Base-by-base conservation (phyloP, 2,888 invertebrate genomes). In the Pasiphila rectangulata region DNA sequence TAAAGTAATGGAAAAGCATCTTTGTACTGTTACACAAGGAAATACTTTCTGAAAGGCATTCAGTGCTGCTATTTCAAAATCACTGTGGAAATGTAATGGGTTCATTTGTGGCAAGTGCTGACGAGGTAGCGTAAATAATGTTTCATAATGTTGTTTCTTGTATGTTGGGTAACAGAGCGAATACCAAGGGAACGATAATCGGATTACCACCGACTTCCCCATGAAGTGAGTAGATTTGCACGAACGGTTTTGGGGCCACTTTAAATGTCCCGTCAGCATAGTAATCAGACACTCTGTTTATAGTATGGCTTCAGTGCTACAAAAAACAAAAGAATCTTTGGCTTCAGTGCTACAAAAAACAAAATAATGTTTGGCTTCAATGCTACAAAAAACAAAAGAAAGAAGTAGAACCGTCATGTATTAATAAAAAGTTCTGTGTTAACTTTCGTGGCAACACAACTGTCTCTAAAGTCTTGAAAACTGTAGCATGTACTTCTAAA, bases 1-100 rank as follows among this genome's bases (percentile, higher is more conserved):
- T 23, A 23, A 36, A 24, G 36, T 37, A 37, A 37, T 37, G 37
- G 25, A 37, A 37, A 25, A 25, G 25, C 25, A 37, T 37, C 37
- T 25, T 25, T 37, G 25, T 37, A 37, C 17, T 37, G 37, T 37
- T 37, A 25, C 37, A 37, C 25, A 37, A 25, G 37, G 25, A 34
- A 34, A 34, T 37, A 25, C 37, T 37, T 25, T 37, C 25, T 37
- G 36, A 16, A 37, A 36, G 36, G 36, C 36, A 24, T 37, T 37
- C 36, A 37, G 24, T 37, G 36, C 36, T 15, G 36, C 36, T 24
- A 24, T 37, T 37, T 37, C 36, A 37, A 24, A 37, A 37, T 37
- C 36, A 37, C 36, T 37, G 16, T 37, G 23, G 36, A 36, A 36
- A 36, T 30, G 30, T 30, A 30, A 16, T 36, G 35, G 35, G 23